A percentile compares a stretch with the other conserved stretches of the same genome.
These are phyloP conservation scores for Collichthys lucidus DNA, from an alignment of 2,113 vertebrate species.

Conservation along the genomic window DNA sequence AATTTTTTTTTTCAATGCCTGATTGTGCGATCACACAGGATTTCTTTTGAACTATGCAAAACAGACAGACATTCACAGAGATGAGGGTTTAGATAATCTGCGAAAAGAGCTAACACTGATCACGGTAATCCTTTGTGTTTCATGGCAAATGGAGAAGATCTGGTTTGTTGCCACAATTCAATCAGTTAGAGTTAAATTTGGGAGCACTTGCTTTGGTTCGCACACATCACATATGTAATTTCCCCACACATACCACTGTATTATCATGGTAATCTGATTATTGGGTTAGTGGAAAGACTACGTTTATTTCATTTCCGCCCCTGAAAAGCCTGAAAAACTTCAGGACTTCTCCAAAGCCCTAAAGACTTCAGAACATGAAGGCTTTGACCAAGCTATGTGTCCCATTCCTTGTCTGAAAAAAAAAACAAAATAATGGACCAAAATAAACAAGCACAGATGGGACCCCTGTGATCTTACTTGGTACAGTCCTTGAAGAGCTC, in stretches of 20 bases:
- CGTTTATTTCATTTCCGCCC: too few species aligned
- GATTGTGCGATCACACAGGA: background rate
- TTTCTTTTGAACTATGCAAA: background rate
- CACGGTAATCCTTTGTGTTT: background rate
- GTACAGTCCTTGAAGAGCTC: constrained; percentile 97
- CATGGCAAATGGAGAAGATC: background rate
- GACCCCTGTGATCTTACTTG: constrained; percentile 85
- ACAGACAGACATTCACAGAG: background rate
- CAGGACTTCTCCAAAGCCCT: too few species aligned
- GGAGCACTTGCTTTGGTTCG: background rate
- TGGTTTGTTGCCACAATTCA: background rate
- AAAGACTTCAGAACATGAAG: too few species aligned
- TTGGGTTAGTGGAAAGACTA: too few species aligned
- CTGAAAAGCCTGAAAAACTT: too few species aligned
- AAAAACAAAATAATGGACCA: background rate
- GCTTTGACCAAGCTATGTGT: too few species aligned
- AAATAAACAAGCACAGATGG: background rate
- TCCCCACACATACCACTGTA: background rate
- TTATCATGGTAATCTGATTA: too few species aligned
- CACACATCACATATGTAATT: background rate
- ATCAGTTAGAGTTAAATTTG: background rate
- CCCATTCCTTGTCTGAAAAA: too few species aligned
- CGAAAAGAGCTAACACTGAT: background rate
- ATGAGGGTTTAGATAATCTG: background rate
- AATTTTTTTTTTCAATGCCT: background rate